A percentile compares a stretch with the other conserved stretches of the same genome.
Conservation (phyloP, 2,113 vertebrate species). For the Megalops atlanticus region DNA sequence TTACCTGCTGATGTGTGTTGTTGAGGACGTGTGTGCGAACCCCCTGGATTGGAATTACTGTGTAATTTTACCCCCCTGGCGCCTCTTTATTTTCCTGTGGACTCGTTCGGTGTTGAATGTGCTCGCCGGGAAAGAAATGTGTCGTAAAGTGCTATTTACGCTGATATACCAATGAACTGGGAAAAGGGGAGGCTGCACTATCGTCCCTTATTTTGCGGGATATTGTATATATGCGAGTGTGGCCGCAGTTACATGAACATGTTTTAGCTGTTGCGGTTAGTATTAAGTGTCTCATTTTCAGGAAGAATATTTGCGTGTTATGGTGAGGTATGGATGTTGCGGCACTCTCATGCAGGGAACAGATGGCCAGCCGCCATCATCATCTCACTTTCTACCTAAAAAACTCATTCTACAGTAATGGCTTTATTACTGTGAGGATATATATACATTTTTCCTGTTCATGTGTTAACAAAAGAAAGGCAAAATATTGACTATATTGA, state of each 20-base stretch:
- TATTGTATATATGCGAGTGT: neutral
- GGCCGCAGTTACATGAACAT: neutral
- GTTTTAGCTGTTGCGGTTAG: neutral
- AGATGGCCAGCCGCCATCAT: neutral
- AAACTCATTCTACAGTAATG: slow-evolving; percentile 8
- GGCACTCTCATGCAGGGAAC: neutral
- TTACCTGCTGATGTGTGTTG: slow-evolving; percentile 54
- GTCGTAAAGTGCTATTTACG: neutral
- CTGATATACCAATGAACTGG: neutral
- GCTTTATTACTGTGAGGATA: slow-evolving; percentile 4
- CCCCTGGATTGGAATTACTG: slow-evolving; percentile 23
- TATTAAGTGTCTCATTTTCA: neutral
- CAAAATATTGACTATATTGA: no score
- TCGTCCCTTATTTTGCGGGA: slow-evolving; percentile 14
- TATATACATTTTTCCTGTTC: slow-evolving; percentile 4
- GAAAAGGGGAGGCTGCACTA: neutral
- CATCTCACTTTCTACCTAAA: neutral
- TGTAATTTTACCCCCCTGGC: slow-evolving; percentile 37
- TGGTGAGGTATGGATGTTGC: neutral
- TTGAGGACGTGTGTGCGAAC: slow-evolving; percentile 32
- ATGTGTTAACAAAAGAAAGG: slow-evolving; percentile 45
- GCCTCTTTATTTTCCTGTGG: neutral
- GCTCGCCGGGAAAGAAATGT: neutral
- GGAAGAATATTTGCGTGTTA: neutral
- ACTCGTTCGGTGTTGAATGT: neutral